Base-by-base conservation (phyloP, 2,888 invertebrate genomes). In the Tenthredo amoena region DNA sequence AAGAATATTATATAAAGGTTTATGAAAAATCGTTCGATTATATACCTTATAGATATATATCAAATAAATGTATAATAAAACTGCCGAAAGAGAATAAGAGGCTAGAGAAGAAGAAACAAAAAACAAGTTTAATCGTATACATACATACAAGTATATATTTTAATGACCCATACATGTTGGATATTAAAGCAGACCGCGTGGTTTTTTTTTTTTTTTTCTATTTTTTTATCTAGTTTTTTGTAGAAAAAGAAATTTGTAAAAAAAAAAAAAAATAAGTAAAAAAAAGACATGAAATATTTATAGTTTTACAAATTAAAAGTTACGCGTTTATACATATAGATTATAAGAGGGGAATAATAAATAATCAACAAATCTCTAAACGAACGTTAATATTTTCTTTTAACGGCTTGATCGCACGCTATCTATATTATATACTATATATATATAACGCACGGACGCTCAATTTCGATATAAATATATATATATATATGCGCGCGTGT, bases 71-170 rank as follows among this genome's bases (percentile, higher is more conserved):
- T 47, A 3, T 47, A 47, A 47, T 47, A 47, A 47, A 47, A 47
- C 2, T 47, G 47, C 47, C 47, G 47, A 47, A 47, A 15, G 12
- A 12, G 47, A 47, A 47, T 6, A 55, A 77, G 74, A 81, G 83
- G 58, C 26, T 31, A 50, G 82, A 86, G 50, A 81, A 83, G 72
- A 86, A 72, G 31, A 85, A n/a, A n/a, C n/a, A n/a, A 58, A 79
- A 65, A 85, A 21, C 15, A 43, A 37, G n/a, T 77, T 71, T 83
- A 34, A 79, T n/a, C 18, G 40, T 43, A 43, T 40, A 40, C 40
- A 12, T 43, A 43, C 10, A 43, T 12, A 43, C 10, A 43, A 15
- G 12, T 47, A 12, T 43, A 47, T 43, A 47, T 12, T 62, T 62
- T n/a, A 62, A 50, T 12, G 21, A 62, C 26, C 62, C 10, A 62